Conservation (phyloP, 2,888 invertebrate genomes). For the Drosophila monieri region DNA sequence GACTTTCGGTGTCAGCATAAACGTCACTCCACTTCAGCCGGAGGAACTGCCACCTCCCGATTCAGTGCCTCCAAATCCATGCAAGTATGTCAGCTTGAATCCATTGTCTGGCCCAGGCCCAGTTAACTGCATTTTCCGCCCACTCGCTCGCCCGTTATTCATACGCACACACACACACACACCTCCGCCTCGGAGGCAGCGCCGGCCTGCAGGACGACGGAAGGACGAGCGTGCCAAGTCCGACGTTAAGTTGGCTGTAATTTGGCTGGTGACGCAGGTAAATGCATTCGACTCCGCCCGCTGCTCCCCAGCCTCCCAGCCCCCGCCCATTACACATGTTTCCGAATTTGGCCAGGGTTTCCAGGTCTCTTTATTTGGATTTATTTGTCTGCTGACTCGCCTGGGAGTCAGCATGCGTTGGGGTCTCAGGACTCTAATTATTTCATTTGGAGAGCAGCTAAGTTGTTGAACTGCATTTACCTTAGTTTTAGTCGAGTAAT, state of each 20-base stretch:
- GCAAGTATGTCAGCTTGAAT: conserved; percentile 58
- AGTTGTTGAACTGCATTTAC: neutral
- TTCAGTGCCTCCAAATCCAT: conserved; percentile 32
- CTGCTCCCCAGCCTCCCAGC: too few relatives aligned
- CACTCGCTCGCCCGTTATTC: neutral
- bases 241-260: conserved; percentile 41
- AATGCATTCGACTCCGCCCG: conserved; percentile 12
- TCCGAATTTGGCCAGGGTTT: conserved; percentile 1
- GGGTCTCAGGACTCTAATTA: neutral
- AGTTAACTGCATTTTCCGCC: conserved; percentile 33
- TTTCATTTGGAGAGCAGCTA: neutral
- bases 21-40: conserved; percentile 51
- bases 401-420: too few relatives aligned
- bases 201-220: neutral
- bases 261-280: conserved; percentile 27
- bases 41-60: neutral
- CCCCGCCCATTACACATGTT: conserved; percentile 1
- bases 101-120: conserved; percentile 53
- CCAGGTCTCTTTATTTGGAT: conserved; percentile 11
- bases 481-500: neutral
- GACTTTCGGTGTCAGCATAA: conserved; percentile 74
- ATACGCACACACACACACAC: conserved; percentile 12
- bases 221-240: conserved; percentile 24
- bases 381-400: conserved; percentile 1
- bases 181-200: neutral